Percentiles rank a stretch among this genome's conserved stretches.
phyloP scores from a whole-genome alignment of 2,113 vertebrate genomes.

The Pseudorhombus dupliciocellatus region DNA sequence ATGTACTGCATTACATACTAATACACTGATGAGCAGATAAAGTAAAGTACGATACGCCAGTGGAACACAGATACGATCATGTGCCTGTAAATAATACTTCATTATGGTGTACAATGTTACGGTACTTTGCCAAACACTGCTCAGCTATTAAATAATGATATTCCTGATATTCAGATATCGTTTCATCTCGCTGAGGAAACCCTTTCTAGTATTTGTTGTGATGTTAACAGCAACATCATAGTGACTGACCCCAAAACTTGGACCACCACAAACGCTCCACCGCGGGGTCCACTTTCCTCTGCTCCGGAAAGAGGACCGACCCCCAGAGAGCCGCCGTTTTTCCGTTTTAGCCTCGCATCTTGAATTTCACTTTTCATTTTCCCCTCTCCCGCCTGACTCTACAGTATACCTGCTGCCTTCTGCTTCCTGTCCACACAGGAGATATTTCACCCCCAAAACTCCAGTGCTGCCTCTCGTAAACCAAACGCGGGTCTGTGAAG shows the following conservation, averaged over 20 bases:
- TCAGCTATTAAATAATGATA: neutral
- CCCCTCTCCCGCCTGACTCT: conserved; percentile 33
- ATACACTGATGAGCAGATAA: neutral
- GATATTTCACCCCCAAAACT: conserved; percentile 39
- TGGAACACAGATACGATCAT: neutral
- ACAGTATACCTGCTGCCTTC: conserved; percentile 60
- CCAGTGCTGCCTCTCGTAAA: conserved; percentile 30
- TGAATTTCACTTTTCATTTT: conserved; percentile 89
- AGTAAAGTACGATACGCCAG: neutral
- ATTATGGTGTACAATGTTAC: neutral
- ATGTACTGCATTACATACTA: neutral
- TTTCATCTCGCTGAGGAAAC: conserved; percentile 21
- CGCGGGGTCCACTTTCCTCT: conserved; percentile 82
- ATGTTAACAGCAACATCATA: conserved; percentile 89
- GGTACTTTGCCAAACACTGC: neutral
- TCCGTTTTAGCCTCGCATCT: conserved; percentile 82
- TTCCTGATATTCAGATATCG: neutral
- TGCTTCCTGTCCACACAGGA: conserved; percentile 45
- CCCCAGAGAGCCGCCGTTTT: conserved; percentile 82
- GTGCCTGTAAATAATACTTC: neutral
- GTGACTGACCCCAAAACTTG: conserved; percentile 82
- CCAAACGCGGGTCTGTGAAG: neutral
- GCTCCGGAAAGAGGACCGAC: conserved; percentile 81
- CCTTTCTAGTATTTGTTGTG: conserved; percentile 53
- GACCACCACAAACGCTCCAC: conserved; percentile 82